These are phyloP conservation scores for Drosophila ogumai DNA, from an alignment of 1,140 invertebrate species.

Conservation along the genomic window DNA sequence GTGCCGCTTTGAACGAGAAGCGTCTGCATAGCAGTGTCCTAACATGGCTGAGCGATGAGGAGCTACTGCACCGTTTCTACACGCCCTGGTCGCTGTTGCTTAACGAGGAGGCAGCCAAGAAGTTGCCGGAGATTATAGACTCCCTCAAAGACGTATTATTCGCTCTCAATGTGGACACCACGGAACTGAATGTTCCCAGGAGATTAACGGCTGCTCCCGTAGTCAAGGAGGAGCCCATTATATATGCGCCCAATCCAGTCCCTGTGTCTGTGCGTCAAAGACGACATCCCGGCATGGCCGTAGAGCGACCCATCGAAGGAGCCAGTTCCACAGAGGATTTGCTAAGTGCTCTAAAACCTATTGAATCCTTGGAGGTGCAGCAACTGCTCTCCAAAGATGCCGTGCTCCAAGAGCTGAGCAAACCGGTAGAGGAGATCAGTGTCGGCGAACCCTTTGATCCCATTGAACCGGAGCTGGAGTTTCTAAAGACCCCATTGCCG, in stretches of 20 bases:
- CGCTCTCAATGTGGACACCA: conserved; percentile 92
- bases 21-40: conserved; percentile 92
- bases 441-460: conserved; percentile 54
- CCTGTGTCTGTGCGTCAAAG: conserved; percentile 47
- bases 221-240: conserved; percentile 85
- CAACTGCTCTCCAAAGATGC: conserved; percentile 47
- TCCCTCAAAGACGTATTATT: conserved; percentile 93
- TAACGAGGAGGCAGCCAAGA: conserved; percentile 90
- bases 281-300: conserved; percentile 27
- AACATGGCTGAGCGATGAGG: conserved; percentile 88
- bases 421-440: neutral
- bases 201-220: conserved; percentile 17
- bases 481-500: conserved; percentile 66
- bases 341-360: conserved; percentile 43
- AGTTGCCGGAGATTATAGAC: conserved; percentile 92
- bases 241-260: conserved; percentile 84
- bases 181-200: conserved; percentile 88
- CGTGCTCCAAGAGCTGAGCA: conserved; percentile 34
- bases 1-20: conserved; percentile 93
- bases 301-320: conserved; percentile 67
- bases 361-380: conserved; percentile 52
- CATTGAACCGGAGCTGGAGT: conserved; percentile 75
- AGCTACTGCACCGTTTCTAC: conserved; percentile 88
- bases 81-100: conserved; percentile 92
- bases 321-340: conserved; percentile 72